Percentiles rank a stretch among this genome's conserved stretches.
These are phyloP conservation scores for Carassius gibelio DNA, from an alignment of 2,113 vertebrate species.

Conservation along the genomic window DNA sequence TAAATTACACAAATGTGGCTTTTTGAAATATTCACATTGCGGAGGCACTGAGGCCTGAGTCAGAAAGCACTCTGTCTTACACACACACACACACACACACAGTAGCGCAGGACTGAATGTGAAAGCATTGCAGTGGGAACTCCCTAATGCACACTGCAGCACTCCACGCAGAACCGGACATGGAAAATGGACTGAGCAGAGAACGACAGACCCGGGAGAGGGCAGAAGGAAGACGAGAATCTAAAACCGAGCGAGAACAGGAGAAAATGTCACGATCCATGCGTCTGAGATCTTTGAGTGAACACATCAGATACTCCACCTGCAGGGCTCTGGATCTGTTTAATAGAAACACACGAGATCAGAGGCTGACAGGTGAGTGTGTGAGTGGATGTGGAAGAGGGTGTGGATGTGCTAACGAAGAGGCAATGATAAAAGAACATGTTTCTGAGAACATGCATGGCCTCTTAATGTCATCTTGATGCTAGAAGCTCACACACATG, in stretches of 20 bases:
- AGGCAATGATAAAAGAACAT: neutral
- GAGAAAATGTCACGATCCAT: slow-evolving; percentile 40
- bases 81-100: slow-evolving; percentile 52
- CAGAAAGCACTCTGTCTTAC: slow-evolving; percentile 61
- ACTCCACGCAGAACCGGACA: slow-evolving; percentile 1
- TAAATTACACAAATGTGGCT: slow-evolving; percentile 46
- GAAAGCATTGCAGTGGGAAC: slow-evolving; percentile 38
- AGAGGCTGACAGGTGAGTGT: slow-evolving; percentile 36
- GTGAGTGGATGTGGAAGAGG: slow-evolving; percentile 16
- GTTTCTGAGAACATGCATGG: neutral
- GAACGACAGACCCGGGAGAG: neutral
- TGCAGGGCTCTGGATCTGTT: slow-evolving; percentile 44
- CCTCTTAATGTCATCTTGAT: neutral
- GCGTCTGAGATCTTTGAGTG: slow-evolving; percentile 46
- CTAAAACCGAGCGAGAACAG: neutral
- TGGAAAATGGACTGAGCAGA: neutral
- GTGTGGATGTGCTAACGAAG: slow-evolving; percentile 20
- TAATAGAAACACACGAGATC: slow-evolving; percentile 28
- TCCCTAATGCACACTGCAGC: slow-evolving; percentile 35
- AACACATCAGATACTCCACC: slow-evolving; percentile 41
- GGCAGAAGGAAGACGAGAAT: neutral
- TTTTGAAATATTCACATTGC: slow-evolving; percentile 60
- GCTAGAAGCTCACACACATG: too few species aligned
- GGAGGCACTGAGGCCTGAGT: slow-evolving; percentile 60
- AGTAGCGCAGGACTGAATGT: slow-evolving; percentile 14